phyloP scores from a whole-genome alignment of 2,888 invertebrate genomes.

The Gastracanthus pulcherrimus region DNA sequence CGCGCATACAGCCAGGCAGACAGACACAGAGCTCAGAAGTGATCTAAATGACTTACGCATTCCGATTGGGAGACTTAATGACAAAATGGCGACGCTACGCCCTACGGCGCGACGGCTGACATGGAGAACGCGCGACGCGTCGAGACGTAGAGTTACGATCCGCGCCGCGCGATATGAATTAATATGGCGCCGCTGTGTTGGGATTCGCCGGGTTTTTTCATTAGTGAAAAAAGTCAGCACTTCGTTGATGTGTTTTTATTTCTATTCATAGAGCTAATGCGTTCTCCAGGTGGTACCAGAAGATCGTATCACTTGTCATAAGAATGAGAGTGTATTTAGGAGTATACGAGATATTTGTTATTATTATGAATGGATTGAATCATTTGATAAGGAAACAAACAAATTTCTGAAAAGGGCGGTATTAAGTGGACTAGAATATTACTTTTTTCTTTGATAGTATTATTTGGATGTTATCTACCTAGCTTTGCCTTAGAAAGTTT shows the following conservation, averaged over 20 bases:
- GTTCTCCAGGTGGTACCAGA: not conserved
- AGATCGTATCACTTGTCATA: not conserved
- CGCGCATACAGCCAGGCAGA: no score
- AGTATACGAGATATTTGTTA: not conserved
- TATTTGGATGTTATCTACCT: no score
- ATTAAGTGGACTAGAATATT: no score
- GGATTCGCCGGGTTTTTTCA: constrained; percentile 16
- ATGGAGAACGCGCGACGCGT: constrained; percentile 41
- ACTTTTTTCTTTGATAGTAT: no score
- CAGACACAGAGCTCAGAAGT: constrained; percentile 32
- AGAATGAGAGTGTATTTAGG: not conserved
- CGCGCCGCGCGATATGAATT: not conserved
- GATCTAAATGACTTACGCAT: constrained; percentile 70
- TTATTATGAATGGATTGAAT: not conserved
- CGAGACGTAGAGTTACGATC: not conserved
- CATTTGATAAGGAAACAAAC: not conserved
- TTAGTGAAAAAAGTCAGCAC: constrained; percentile 39
- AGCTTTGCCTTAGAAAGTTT: no score
- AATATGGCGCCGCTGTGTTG: not conserved
- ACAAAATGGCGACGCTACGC: constrained; percentile 70
- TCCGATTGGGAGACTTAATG: constrained; percentile 71
- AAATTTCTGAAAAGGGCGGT: no score
- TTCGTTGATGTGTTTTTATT: constrained; percentile 24
- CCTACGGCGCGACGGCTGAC: not conserved
- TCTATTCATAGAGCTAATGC: not conserved